These are phyloP conservation scores for Mimas tiliae DNA, from an alignment of 2,888 invertebrate species.

Conservation along the genomic window DNA sequence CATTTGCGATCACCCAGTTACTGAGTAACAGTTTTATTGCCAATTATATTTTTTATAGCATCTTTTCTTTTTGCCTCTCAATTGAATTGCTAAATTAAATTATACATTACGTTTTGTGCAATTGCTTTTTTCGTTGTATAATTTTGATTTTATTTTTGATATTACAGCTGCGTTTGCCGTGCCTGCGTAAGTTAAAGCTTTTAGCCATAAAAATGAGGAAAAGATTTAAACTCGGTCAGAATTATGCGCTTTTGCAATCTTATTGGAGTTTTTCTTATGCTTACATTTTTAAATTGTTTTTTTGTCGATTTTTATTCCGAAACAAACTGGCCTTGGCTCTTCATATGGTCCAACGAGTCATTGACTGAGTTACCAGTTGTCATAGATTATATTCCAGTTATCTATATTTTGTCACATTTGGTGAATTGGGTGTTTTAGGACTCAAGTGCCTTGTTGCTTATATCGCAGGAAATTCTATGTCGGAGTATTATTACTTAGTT, in stretches of 20 bases:
- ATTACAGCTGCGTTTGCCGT: background rate
- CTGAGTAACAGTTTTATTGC: background rate
- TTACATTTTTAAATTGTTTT: background rate
- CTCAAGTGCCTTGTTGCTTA: no score
- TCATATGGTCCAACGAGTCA: no score
- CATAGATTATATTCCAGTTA: no score
- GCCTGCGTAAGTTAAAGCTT: background rate
- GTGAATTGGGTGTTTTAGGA: no score
- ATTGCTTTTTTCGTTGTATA: background rate
- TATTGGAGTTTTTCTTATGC: background rate
- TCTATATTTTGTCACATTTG: no score
- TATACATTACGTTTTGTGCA: background rate
- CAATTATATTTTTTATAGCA: background rate
- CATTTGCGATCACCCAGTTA: background rate
- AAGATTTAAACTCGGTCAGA: constrained; percentile 9
- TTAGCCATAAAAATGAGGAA: background rate
- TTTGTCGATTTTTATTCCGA: no score
- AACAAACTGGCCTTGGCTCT: no score
- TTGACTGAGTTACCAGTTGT: no score
- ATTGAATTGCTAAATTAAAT: background rate
- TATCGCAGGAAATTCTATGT: no score
- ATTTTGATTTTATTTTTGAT: background rate
- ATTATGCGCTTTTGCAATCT: background rate
- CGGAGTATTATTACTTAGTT: no score
- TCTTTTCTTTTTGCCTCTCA: background rate